Conservation (phyloP, 2,113 vertebrate genomes). For the Tinamus guttatus region DNA sequence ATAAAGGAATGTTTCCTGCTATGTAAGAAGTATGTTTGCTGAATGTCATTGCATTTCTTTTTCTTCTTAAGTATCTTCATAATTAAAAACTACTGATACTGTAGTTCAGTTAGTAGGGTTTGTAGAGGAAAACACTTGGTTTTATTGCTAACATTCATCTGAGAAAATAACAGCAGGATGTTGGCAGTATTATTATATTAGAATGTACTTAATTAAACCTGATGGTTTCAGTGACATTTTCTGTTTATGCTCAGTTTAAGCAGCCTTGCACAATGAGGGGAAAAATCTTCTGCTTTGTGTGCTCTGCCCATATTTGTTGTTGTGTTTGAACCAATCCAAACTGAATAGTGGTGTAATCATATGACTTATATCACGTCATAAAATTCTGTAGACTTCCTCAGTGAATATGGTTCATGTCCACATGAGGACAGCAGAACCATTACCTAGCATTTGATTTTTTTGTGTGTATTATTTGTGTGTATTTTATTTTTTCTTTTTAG, state of each 20-base stretch:
- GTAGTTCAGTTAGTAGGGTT: neutral
- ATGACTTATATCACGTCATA: neutral
- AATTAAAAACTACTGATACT: neutral
- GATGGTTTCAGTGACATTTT: slow-evolving; percentile 6
- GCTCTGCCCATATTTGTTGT: neutral
- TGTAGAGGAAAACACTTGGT: neutral
- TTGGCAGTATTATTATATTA: neutral
- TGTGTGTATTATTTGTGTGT: neutral
- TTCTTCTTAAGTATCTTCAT: neutral
- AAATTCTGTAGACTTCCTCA: neutral
- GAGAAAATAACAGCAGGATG: neutral
- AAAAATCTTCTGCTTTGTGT: neutral
- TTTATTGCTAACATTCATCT: neutral
- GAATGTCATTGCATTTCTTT: neutral
- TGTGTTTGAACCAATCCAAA: neutral
- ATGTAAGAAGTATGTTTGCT: neutral
- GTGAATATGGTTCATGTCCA: neutral
- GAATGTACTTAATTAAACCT: neutral
- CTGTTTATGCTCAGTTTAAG: neutral
- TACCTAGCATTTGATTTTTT: neutral
- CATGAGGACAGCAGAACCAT: neutral
- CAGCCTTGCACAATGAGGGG: neutral
- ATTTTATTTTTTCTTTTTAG: neutral
- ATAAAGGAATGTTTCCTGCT: neutral
- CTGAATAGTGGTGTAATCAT: neutral